These are phyloP conservation scores for Ptilorrhoa leucosticta DNA, from an alignment of 2,113 vertebrate genomes.

Conservation along the genomic window DNA sequence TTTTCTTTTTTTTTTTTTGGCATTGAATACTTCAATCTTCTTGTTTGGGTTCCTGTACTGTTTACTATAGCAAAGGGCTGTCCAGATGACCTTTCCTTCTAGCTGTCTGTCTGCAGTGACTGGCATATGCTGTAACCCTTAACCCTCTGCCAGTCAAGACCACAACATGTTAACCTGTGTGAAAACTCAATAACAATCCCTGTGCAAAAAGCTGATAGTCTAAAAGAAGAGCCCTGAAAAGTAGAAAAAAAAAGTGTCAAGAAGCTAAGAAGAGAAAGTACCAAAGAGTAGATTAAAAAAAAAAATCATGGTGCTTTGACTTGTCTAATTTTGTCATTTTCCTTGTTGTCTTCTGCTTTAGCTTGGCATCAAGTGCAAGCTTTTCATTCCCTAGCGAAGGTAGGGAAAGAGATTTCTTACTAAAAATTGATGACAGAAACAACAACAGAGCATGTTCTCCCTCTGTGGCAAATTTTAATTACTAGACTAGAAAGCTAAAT, in stretches of 20 bases:
- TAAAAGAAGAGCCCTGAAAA: not conserved
- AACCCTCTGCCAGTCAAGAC: not conserved
- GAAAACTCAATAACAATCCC: not conserved
- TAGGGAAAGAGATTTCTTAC: not conserved
- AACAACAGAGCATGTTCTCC: not conserved
- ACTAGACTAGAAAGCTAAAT: not conserved
- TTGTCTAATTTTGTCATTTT: constrained; percentile 16
- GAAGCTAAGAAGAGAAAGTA: not conserved
- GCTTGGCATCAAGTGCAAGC: not conserved
- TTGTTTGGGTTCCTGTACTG: not conserved
- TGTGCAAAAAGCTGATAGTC: not conserved
- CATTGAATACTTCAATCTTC: not conserved
- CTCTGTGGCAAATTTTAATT: not conserved
- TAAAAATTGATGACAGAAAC: not conserved
- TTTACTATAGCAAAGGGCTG: not conserved
- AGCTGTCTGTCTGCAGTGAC: not conserved
- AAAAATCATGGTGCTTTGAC: not conserved
- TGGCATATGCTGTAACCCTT: not conserved
- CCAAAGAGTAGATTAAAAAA: not conserved
- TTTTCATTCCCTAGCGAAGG: not conserved
- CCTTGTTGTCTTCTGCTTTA: not conserved
- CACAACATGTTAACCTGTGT: not conserved
- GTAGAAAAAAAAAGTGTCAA: not conserved
- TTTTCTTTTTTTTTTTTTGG: not conserved
- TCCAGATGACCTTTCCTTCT: not conserved